These are phyloP conservation scores for Caenorhabditis plicata DNA, from an alignment of 2,888 invertebrate species.

Conservation along the genomic window DNA sequence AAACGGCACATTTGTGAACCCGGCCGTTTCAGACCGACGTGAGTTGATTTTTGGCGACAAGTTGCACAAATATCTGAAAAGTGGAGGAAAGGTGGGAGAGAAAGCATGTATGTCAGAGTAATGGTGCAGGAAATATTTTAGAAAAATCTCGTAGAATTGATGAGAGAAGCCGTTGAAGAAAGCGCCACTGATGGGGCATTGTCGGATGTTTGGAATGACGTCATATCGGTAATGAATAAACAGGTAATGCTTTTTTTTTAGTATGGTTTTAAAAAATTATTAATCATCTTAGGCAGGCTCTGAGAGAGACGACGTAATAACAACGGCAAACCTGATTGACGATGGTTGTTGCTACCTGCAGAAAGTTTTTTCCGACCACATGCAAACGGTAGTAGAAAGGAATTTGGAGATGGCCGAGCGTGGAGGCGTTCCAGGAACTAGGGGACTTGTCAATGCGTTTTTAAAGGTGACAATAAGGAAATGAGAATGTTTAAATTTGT, in stretches of 20 bases:
- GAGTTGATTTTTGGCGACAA: constrained; percentile 46
- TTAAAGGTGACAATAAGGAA: constrained; percentile 47
- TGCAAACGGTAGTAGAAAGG: constrained; percentile 53
- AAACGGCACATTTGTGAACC: constrained; percentile 25
- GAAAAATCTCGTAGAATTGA: constrained; percentile 34
- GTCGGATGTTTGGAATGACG: constrained; percentile 38
- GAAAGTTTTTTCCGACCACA: constrained; percentile 48
- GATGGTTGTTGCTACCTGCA: constrained; percentile 49
- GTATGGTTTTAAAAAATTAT: neutral
- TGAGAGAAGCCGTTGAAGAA: constrained; percentile 39
- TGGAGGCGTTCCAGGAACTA: constrained; percentile 61
- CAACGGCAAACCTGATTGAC: constrained; percentile 34
- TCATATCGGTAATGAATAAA: constrained; percentile 26
- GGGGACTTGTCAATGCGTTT: constrained; percentile 56
- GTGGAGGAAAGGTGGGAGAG: constrained; percentile 11
- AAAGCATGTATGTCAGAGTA: neutral
- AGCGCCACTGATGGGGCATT: constrained; percentile 35
- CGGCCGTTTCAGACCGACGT: constrained; percentile 24
- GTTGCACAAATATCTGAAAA: constrained; percentile 38
- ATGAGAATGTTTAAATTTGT: constrained; percentile 1
- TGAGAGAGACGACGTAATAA: constrained; percentile 32
- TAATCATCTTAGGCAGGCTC: constrained; percentile 5
- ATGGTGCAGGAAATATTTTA: constrained; percentile 3
- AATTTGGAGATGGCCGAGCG: constrained; percentile 53
- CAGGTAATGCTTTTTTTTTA: constrained; percentile 8